Evolutionary conservation across 2,797 vertebrate species (phyloP).

Genomic region (Bucorvus abyssinicus): DNA sequence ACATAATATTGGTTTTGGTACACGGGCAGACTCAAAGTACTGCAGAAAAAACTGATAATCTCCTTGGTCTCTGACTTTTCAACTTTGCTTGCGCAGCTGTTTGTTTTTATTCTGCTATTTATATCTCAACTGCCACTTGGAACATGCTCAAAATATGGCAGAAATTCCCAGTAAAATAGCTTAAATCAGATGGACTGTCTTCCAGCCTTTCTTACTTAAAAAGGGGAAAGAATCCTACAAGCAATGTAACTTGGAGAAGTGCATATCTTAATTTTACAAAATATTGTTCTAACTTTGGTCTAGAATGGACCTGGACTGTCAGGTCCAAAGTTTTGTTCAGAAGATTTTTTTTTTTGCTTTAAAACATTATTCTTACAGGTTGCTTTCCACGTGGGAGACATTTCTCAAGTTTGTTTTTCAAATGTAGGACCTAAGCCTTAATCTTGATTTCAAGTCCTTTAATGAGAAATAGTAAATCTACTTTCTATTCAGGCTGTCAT

Average conservation of each 20-base stretch:
- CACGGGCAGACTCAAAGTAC: background rate
- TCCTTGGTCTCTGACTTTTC: conserved; percentile 33
- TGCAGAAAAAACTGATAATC: conserved; percentile 4
- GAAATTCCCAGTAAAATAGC: conserved; percentile 47
- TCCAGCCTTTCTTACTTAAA: conserved; percentile 41
- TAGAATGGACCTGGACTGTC: background rate
- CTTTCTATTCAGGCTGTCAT: background rate
- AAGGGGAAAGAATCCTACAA: conserved; percentile 47
- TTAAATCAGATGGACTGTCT: conserved; percentile 35
- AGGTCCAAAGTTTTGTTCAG: background rate
- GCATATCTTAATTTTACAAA: background rate
- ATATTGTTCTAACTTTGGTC: background rate
- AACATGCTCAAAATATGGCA: conserved; percentile 30
- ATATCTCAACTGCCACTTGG: conserved; percentile 32
- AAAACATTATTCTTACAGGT: background rate
- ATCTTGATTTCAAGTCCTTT: background rate
- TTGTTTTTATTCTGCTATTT: conserved; percentile 66
- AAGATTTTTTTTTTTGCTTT: background rate
- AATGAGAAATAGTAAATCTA: background rate
- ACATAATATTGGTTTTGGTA: background rate
- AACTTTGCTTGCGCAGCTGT: conserved; percentile 40
- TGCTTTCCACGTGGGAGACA: background rate
- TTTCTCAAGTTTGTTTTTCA: background rate
- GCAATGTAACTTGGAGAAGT: background rate
- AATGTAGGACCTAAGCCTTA: background rate